Conservation (phyloP, 2,113 vertebrate genomes). For the Podocnemis expansa region DNA sequence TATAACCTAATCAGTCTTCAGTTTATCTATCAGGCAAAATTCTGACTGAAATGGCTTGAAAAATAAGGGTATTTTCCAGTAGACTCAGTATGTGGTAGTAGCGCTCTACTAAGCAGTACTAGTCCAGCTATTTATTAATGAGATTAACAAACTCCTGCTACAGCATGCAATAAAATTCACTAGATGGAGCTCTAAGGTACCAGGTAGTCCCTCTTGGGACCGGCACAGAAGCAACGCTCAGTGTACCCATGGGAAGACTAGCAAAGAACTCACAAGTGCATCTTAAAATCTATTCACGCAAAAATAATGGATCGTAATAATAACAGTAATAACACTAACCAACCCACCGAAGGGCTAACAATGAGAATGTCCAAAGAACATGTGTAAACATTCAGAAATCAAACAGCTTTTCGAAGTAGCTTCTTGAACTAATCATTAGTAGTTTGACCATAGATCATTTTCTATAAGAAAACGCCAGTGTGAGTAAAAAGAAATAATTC, state of each 20-base stretch:
- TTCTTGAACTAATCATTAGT: neutral
- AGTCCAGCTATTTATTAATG: accelerated
- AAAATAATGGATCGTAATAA: neutral
- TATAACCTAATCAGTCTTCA: neutral
- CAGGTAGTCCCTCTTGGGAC: conserved; percentile 19
- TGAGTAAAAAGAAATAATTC: neutral
- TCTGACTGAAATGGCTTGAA: neutral
- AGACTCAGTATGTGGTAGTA: neutral
- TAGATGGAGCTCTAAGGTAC: conserved; percentile 72
- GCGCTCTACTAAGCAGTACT: too few species aligned
- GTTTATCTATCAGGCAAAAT: neutral
- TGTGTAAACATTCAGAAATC: conserved; percentile 20
- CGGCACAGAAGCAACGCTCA: accelerated
- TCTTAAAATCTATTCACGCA: neutral
- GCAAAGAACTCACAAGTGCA: neutral
- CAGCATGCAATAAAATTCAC: neutral
- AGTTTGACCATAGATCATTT: neutral
- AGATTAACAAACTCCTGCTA: neutral
- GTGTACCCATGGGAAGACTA: neutral
- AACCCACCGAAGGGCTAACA: neutral
- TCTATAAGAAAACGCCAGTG: neutral
- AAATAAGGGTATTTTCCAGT: neutral
- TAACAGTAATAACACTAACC: neutral
- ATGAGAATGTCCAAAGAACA: conserved; percentile 27
- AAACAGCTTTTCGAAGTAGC: neutral